These are phyloP conservation scores for Lycopodina hypogea DNA, from an alignment of 37 sponge, comb jelly and placozoan genomes.

Conservation along the genomic window DNA sequence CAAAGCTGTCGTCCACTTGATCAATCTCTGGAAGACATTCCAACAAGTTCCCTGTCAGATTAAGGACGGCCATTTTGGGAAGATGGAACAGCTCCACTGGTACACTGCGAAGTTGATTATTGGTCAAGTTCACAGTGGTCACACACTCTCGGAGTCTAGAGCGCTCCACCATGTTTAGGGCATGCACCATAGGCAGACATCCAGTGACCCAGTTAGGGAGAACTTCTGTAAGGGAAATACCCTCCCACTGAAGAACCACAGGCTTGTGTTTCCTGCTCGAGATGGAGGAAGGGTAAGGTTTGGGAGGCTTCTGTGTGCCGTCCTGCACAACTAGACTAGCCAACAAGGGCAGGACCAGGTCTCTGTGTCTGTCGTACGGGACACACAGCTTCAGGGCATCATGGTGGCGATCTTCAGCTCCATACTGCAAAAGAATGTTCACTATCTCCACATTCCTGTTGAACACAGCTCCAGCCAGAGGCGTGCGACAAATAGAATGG, in stretches of 20 bases:
- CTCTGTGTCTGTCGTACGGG: conserved; percentile 3
- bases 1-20: not conserved
- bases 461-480: conserved; percentile 49
- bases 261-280: conserved; percentile 13
- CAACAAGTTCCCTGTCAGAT: conserved; percentile 41
- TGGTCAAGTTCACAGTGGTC: conserved; percentile 48
- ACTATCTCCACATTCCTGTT: conserved; percentile 22
- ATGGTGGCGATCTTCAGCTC: conserved; percentile 54
- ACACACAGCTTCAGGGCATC: conserved; percentile 56
- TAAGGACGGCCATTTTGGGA: conserved; percentile 41
- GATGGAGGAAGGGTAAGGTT: not conserved
- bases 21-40: conserved; percentile 37
- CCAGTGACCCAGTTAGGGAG: conserved; percentile 39
- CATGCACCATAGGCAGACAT: conserved; percentile 8
- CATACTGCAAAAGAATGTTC: conserved; percentile 33
- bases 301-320: conserved; percentile 19
- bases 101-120: conserved; percentile 30
- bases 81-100: conserved; percentile 67
- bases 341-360: conserved; percentile 30
- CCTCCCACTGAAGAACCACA: conserved; percentile 29
- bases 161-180: not conserved
- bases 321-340: conserved; percentile 40
- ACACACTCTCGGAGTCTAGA: conserved; percentile 24
- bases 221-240: conserved; percentile 15
- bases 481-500: conserved; percentile 30